Evolutionary conservation across 1,140 invertebrate species (phyloP), one percentile per base, ranked within the genome.

Genomic region (Trichonephila inaurata): DNA sequence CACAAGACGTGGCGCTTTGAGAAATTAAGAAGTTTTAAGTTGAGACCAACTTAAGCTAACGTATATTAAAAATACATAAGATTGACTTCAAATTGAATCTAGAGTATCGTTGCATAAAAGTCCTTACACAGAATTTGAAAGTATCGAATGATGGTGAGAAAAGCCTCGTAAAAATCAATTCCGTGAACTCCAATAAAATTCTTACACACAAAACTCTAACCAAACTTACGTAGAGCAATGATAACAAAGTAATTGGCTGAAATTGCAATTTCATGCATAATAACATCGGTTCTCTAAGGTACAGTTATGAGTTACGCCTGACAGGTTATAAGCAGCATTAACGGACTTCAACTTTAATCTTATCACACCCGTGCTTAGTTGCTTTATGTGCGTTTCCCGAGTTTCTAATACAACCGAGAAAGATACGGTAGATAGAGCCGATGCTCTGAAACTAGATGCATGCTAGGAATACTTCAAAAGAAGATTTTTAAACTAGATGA

Each of bases 161-260:
- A 64, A 5, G 16, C 21, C 60, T 28, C 14, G 51, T 81, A 60
- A 90, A 90, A 90, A 90, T 81, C 69, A 90, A 40, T 44, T 14
- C 66, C 58, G n/a, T 12, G n/a, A 69, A 69, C 33, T 19, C 40
- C 16, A 92, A 60, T 58, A 92, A 86, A 87, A 92, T 72, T 72
- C 62, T 92, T 86, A 24, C 14, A 21, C 91, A 72, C 51, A 33
- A 28, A 92, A 19, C 64, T 69, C 62, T 69, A 69, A 58, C 64
- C 60, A 61, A 92, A 33, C 40, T 64, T 69, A 64, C 19, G 40
- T 33, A 72, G 51, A 33, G 40, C 86, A 86, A 82, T 83, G 91
- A 92, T 92, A 92, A 92, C 82, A 92, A 92, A 92, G 91, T 92
- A 92, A 92, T 86, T 92, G 91, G 82, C 62, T 92, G 82, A 92